Base-by-base conservation (phyloP, 2,113 vertebrate genomes). In the Chiloscyllium plagiosum region DNA sequence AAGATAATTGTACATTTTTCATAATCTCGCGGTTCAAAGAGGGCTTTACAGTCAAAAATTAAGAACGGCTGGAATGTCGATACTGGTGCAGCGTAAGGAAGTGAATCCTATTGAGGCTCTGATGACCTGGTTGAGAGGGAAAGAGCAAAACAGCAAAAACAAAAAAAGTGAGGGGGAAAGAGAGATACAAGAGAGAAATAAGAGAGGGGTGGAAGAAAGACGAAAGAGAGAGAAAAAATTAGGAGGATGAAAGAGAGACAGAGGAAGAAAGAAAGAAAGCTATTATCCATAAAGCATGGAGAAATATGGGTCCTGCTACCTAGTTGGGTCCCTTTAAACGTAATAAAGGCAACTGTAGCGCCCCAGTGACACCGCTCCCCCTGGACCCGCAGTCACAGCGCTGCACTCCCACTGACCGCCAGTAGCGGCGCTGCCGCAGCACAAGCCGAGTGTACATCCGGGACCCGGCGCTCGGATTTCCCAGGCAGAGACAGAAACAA, bases 401-500 rank as follows among this genome's bases (percentile, higher is more conserved):
- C 29, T 61, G 61, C 61, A 66, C 33, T 66, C 61, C 89, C 19
- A 8, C 52, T 2, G 3, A 20, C 61, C n/a, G 89, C 89, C 89
- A 93, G 89, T 1, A 42, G 61, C 61, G 33, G 89, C 89, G 61
- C 89, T 93, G 87, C 10, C 1, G 2, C 13, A 37, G 89, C 61
- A 19, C 15, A 19, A 22, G 4, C 33, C 89, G 6, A n/a, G 13
- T 37, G 66, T 8, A 93, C 89, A 93, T 93, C 89, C 89, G 89
- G 89, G 89, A 66, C 65, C 89, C 17, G 61, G 89, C 61, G n/a
- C 17, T 93, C 89, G 89, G 61, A 93, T 93, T n/a, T 93, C 61
- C 89, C 89, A 66, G 89, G 89, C 89, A 93, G 89, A 66, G 89
- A 93, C 89, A 93, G 89, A 93, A 93, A 95, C 94, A 95, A 95